These are phyloP conservation scores for Rhagonycha lutea DNA, from an alignment of 2,888 invertebrate species.

Conservation along the genomic window DNA sequence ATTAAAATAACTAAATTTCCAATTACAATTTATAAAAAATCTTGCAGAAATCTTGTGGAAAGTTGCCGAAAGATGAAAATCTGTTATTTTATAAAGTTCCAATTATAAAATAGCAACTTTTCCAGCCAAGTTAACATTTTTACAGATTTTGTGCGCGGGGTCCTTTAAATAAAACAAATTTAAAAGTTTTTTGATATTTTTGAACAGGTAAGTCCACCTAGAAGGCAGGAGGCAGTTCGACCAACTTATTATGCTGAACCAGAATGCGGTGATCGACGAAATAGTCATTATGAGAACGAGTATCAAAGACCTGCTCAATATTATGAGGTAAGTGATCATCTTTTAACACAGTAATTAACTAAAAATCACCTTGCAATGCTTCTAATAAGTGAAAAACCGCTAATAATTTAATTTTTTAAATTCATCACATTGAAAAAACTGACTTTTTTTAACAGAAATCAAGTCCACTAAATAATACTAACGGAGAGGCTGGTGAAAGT, in stretches of 20 bases:
- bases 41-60: neutral
- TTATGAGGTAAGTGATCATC: slow-evolving; percentile 47
- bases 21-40: neutral
- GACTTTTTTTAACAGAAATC: slow-evolving; percentile 48
- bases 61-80: no score
- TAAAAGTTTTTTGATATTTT: neutral
- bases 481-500: slow-evolving; percentile 56
- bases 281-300: slow-evolving; percentile 51
- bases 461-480: slow-evolving; percentile 49
- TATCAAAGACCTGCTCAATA: slow-evolving; percentile 48
- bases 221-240: slow-evolving; percentile 40
- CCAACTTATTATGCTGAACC: slow-evolving; percentile 49
- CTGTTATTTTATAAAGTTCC: neutral
- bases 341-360: neutral
- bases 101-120: neutral
- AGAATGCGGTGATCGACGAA: slow-evolving; percentile 44
- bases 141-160: neutral
- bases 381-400: neutral
- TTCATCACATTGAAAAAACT: neutral
- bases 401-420: neutral
- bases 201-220: slow-evolving; percentile 47
- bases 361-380: neutral
- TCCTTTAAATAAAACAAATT: neutral
- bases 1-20: neutral
- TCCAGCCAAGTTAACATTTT: neutral